Evolutionary conservation across 2,113 vertebrate species (phyloP), one percentile per base, ranked within the genome.

Genomic region (Lampris megalopsis): DNA sequence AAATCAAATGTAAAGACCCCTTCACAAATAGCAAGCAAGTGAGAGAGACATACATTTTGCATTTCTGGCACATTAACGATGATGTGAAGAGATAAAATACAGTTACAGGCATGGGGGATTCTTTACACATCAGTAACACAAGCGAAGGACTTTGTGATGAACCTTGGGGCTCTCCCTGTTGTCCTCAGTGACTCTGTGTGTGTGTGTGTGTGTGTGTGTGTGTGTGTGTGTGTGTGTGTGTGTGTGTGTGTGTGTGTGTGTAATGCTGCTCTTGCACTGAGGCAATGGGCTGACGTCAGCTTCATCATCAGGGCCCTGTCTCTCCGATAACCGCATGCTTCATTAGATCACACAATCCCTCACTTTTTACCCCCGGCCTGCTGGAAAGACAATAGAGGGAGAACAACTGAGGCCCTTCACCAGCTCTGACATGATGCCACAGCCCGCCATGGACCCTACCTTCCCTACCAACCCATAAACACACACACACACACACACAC

Each of bases 231-330:
- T 59, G 76, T 47, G 24, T 24, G 24, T 24, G 24, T 24, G 24
- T 24, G 24, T 24, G 24, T 7, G 11, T 24, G 9, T 35, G 54
- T 11, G 10, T 3, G 36, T 48, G 24, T 37, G 65, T 62, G 60
- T 70, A 77, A 63, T 38, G 10, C 77, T 53, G 63, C 57, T 78
- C 70, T 57, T 10, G 70, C 35, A 85, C 74, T 88, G 91, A 92
- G 76, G 77, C 86, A 92, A 92, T 91, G 52, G 65, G 61, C 52
- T 92, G 92, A 93, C 83, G 86, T 92, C 92, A 92, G 68, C 82
- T 73, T 70, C 78, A 86, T 68, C 81, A 90, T 63, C 8, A 38
- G 58, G 64, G 42, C 75, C 81, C 24, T 71, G 73, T 83, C 83
- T 71, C 81, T 88, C 76, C 81, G 79, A 84, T 89, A 86, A 89